Conservation (phyloP, 2,113 vertebrate genomes). For the Malurus elegans region DNA sequence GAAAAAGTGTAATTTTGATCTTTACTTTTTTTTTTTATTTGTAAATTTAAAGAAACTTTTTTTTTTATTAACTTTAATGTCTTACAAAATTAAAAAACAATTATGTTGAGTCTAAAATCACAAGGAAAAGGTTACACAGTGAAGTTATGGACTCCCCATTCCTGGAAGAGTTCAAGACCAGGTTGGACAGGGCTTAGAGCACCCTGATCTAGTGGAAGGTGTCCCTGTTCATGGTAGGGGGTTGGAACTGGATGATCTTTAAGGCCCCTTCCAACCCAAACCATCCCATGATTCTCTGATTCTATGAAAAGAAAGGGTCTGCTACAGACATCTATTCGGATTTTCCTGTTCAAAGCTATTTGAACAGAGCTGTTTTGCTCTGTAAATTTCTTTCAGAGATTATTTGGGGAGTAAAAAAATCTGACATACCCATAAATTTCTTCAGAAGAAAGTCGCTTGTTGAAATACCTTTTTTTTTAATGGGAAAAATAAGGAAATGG, state of each 20-base stretch:
- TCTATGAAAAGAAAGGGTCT: rapidly evolving
- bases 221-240: background rate
- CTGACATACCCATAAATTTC: background rate
- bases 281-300: background rate
- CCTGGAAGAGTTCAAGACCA: background rate
- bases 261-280: background rate
- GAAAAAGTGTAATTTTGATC: background rate
- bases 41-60: background rate
- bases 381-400: background rate
- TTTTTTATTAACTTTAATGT: background rate
- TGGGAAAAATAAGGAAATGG: background rate
- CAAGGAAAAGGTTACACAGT: background rate
- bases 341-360: background rate
- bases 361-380: background rate
- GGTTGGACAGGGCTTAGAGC: background rate
- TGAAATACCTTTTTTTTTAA: background rate
- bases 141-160: background rate
- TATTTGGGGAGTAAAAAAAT: background rate
- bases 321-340: background rate
- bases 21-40: background rate
- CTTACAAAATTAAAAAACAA: background rate
- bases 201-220: background rate
- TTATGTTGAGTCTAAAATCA: background rate
- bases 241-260: background rate
- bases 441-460: rapidly evolving